Base-by-base conservation (phyloP, 2,113 vertebrate genomes). In the Scortum barcoo region DNA sequence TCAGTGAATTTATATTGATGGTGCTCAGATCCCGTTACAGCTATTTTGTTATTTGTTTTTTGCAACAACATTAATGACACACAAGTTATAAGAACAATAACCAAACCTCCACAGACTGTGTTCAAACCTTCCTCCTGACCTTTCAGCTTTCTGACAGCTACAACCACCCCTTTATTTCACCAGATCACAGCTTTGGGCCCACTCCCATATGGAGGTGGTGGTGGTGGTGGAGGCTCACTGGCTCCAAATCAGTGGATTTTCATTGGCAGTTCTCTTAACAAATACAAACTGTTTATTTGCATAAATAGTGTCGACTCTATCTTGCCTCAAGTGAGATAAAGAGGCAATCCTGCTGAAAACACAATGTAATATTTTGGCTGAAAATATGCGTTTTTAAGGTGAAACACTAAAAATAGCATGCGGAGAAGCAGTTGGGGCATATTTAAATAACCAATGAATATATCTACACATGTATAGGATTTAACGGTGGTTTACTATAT, bases 201-300 rank as follows among this genome's bases (percentile, higher is more conserved):
- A 2, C 16, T 68, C 56, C 54, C 40, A 68, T 44, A 22, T 68
- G 61, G 62, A 38, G 54, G 54, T 46, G 57, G 50, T 8, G 40
- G 50, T 8, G 40, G 50, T 51, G n/a, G 38, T 19, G 48, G 44
- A 70, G 9, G 30, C 68, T 54, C 51, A 30, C 57, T 79, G 80
- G 68, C 28, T 69, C 19, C 11, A 26, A 83, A 80, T 42, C 65
- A 80, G 60, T 85, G 26, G 22, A 26, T 54, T 69, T 30, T 69
- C 4, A 42, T 26, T 80, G 72, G 85, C 66, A 68, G 6, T 4
- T 17, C 11, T 76, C 22, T 63, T 14, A 62, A 36, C 10, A 76
- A 50, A 68, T 26, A 44, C 28, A 74, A 50, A 68, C 10, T 30
- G 16, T 53, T 75, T 28, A 30, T 54, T 10, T 30, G 53, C 8